Percentiles rank a stretch among this genome's conserved stretches.
Conservation (phyloP, 2,113 vertebrate species). For the Rhinoptilus africanus region DNA sequence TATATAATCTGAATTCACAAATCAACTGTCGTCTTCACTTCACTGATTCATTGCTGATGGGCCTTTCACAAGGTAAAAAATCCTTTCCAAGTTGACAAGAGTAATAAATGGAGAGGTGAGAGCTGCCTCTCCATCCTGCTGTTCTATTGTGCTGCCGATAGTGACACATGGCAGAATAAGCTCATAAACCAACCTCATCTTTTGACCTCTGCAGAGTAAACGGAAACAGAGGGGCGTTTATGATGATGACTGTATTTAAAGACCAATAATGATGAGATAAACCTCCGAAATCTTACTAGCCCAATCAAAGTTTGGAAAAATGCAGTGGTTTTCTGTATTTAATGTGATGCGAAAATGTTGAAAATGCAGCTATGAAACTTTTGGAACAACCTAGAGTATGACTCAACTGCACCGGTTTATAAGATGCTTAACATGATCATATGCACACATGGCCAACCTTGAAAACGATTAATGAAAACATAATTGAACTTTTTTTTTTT, state of each 20-base stretch:
- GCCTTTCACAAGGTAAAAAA: conserved; percentile 80
- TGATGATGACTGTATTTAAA: conserved; percentile 86
- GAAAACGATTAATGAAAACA: neutral
- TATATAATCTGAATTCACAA: conserved; percentile 93
- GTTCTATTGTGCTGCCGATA: conserved; percentile 70
- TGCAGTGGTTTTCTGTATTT: neutral
- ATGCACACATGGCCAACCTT: neutral
- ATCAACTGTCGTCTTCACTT: conserved; percentile 86
- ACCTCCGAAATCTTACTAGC: conserved; percentile 73
- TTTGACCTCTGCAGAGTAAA: conserved; percentile 84
- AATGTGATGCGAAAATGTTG: neutral
- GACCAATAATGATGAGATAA: conserved; percentile 82
- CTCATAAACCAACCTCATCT: conserved; percentile 87
- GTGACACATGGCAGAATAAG: conserved; percentile 85
- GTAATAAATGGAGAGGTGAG: conserved; percentile 85
- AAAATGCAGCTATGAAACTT: neutral
- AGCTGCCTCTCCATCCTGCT: conserved; percentile 77
- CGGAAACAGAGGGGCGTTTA: conserved; percentile 82
- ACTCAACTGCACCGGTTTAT: neutral
- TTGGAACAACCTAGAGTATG: neutral
- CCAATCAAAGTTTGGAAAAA: neutral
- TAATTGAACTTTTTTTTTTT: neutral
- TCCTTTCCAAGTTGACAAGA: conserved; percentile 78
- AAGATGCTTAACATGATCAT: neutral
- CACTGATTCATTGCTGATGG: conserved; percentile 84